These are phyloP conservation scores for Drosophila biarmipes DNA, from an alignment of 1,140 invertebrate species.

Conservation along the genomic window DNA sequence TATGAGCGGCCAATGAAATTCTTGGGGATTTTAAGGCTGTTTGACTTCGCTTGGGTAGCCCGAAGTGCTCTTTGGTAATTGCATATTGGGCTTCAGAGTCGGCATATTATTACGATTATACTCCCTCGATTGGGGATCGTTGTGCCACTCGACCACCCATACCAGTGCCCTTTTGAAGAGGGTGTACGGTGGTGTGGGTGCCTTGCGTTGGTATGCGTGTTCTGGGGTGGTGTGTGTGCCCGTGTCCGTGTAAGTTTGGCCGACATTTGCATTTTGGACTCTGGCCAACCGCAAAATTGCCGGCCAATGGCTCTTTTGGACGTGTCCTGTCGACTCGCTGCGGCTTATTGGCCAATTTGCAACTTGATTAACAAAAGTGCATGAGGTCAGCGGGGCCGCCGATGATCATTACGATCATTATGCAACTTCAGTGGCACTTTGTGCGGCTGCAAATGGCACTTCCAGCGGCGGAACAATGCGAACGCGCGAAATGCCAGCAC, in stretches of 20 bases:
- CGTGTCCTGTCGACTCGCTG: constrained; percentile 48
- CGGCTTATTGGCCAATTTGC: constrained; percentile 72
- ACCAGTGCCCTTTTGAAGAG: not conserved
- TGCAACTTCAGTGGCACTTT: constrained; percentile 10
- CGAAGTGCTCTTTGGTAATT: not conserved
- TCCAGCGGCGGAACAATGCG: not conserved
- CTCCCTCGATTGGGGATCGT: constrained; percentile 15
- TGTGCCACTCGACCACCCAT: constrained; percentile 16
- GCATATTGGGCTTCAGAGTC: not conserved
- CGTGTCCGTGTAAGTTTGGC: not conserved
- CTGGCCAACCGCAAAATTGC: constrained; percentile 59
- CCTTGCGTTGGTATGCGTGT: not conserved
- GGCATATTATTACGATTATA: constrained; percentile 8
- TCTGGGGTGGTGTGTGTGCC: not conserved
- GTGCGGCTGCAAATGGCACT: constrained; percentile 11
- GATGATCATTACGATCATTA: constrained; percentile 26
- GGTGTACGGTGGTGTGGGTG: not conserved
- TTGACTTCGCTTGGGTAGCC: not conserved
- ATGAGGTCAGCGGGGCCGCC: constrained; percentile 18
- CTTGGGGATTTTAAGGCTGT: not conserved
- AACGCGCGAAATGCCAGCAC: constrained; percentile 20
- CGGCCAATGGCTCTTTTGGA: constrained; percentile 46
- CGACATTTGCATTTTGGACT: constrained; percentile 62
- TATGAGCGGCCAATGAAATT: not conserved
- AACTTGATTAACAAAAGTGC: constrained; percentile 71